Percentiles rank a stretch among this genome's conserved stretches.
phyloP scores from a whole-genome alignment of 2,797 vertebrate species.

The Sandelia bainsii region DNA sequence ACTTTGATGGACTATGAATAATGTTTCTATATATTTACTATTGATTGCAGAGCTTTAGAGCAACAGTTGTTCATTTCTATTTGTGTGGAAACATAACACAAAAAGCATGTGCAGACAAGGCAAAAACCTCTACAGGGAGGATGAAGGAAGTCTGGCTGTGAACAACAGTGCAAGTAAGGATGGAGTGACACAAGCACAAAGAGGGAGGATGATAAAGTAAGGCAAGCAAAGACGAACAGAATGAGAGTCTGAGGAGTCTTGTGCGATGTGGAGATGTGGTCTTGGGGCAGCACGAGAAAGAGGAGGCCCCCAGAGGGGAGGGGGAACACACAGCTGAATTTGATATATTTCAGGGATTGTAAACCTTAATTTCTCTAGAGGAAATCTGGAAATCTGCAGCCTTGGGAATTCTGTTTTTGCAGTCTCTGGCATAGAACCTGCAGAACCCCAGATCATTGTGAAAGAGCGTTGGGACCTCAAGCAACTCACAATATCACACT shows the following conservation, averaged over 20 bases:
- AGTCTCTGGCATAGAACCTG: constrained; percentile 64
- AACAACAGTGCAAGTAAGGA: constrained; percentile 28
- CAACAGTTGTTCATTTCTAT: constrained; percentile 49
- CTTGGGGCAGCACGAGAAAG: constrained; percentile 45
- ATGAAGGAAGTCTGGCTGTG: constrained; percentile 37
- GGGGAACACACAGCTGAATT: constrained; percentile 63
- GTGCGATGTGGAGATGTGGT: constrained; percentile 62
- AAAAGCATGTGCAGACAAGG: constrained; percentile 53
- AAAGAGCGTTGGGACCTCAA: constrained; percentile 47
- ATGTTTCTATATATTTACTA: constrained; percentile 40
- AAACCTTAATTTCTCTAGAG: constrained; percentile 70
- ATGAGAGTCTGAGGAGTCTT: constrained; percentile 56
- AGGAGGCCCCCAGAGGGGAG: constrained; percentile 33
- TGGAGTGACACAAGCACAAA: constrained; percentile 21
- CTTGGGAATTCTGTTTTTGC: constrained; percentile 72
- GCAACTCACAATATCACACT: constrained; percentile 28
- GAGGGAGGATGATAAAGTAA: constrained; percentile 16
- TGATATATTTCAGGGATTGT: constrained; percentile 72
- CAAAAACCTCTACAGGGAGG: constrained; percentile 16
- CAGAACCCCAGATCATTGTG: constrained; percentile 44
- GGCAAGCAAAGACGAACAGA: constrained; percentile 47
- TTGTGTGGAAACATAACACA: constrained; percentile 48
- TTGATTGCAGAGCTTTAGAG: constrained; percentile 32
- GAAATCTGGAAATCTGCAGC: constrained; percentile 72
- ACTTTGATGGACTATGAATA: constrained; percentile 42